phyloP scores from a whole-genome alignment of 2,113 vertebrate species.

The Bucco capensis region DNA sequence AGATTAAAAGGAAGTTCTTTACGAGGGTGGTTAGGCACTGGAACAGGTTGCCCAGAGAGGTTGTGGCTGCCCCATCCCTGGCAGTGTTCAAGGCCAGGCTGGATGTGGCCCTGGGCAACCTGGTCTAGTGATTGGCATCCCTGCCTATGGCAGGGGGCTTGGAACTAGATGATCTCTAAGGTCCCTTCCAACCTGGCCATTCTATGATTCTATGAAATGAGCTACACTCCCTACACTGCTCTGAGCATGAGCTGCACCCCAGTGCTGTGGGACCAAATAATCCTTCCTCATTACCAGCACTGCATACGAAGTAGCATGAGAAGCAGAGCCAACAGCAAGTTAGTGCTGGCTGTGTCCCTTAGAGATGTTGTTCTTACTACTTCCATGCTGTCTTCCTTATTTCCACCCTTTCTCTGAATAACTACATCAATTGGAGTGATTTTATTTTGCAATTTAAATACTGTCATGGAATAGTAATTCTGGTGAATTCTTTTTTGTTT shows the following conservation, averaged over 20 bases:
- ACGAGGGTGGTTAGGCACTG: too few species aligned
- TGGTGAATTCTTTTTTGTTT: neutral
- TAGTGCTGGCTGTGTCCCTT: neutral
- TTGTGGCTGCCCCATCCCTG: too few species aligned
- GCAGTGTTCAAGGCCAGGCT: too few species aligned
- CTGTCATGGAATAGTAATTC: slow-evolving; percentile 18
- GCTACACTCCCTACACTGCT: neutral
- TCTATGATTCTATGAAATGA: too few species aligned
- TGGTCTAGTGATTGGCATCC: too few species aligned
- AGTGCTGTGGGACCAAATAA: accelerated
- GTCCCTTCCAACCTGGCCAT: too few species aligned
- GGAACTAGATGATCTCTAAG: too few species aligned
- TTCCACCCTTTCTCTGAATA: slow-evolving; percentile 16
- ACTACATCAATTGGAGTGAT: slow-evolving; percentile 51
- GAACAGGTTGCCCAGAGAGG: too few species aligned
- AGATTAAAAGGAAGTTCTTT: too few species aligned
- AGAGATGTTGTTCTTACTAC: slow-evolving; percentile 33
- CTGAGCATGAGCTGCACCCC: neutral
- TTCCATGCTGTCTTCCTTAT: slow-evolving; percentile 27
- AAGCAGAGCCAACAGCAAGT: neutral
- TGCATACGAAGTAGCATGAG: neutral
- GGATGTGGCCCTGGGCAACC: too few species aligned
- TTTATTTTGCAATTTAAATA: slow-evolving; percentile 24
- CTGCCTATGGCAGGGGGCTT: too few species aligned
- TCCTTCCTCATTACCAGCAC: neutral